Base-by-base conservation (phyloP, 2,888 invertebrate species). In the Hydraecia micacea region DNA sequence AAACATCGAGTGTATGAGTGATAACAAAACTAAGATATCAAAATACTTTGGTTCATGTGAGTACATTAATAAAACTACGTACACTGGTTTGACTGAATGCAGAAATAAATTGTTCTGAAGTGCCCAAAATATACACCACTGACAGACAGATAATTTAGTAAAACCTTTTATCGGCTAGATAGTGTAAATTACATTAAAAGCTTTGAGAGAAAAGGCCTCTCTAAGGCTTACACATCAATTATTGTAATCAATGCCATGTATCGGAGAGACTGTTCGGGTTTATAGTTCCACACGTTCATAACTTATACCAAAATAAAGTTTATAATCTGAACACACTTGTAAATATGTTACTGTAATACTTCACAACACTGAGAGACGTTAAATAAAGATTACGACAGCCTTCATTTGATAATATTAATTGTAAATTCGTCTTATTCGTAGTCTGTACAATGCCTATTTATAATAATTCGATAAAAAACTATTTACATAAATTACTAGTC, bases 41-140 rank as follows among this genome's bases (percentile, higher is more conserved):
- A 81, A 89, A 94, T 93, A 95, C 96, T 96, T 96, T 96, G 96
- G 96, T 96, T 94, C 90, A 85, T 89, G 91, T 92, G 93, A 93
- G 93, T 94, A 94, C 80, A 88, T 79, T 79, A 58, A 81, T 86
- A 85, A 81, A 81, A 83, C 87, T 88, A 89, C 85, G 71, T 85
- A 89, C 86, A 87, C 81, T 86, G 89, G 87, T 86, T 83, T 75
- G 79, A 84, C 75, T 84, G 83, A 75, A 86, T 75, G 83, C 76
- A 77, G 67, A 82, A 87, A 82, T 66, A 68, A 79, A 83, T 73
- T 65, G 73, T 68, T 77, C 65, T 66, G 52, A 77, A 78, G 88
- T 86, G 89, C 81, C 83, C 73, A 77, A 87, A 87, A 80, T 80
- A 81, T 85, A 89, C 78, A 78, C 62, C 72, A 63, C 71, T 70